Evolutionary conservation across 2,888 invertebrate genomes (phyloP).

Genomic region (Metalampra italica): DNA sequence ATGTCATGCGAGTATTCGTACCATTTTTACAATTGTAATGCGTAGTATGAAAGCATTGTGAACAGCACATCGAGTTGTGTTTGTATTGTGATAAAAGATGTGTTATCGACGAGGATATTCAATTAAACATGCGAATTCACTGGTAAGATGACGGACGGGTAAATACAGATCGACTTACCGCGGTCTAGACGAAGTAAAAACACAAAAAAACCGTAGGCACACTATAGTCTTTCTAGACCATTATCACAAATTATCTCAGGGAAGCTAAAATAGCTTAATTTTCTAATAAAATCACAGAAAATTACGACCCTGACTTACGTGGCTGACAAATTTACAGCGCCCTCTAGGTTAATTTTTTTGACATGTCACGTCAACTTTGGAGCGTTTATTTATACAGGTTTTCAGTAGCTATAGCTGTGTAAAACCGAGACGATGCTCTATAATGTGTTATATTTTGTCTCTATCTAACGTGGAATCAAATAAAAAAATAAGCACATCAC

Average conservation of each 20-base stretch:
- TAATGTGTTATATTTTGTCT: no score
- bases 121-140: conserved; percentile 71
- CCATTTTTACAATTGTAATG: conserved; percentile 2
- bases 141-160: conserved; percentile 57
- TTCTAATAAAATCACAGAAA: conserved; percentile 58
- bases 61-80: conserved; percentile 24
- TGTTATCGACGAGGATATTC: conserved; percentile 46
- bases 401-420: no score
- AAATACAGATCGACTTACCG: conserved; percentile 52
- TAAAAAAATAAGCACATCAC: no score
- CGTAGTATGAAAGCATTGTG: conserved; percentile 10
- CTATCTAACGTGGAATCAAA: no score
- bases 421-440: no score
- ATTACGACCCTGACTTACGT: conserved; percentile 77
- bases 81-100: conserved; percentile 47
- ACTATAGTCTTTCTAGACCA: conserved; percentile 53
- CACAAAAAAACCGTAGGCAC: conserved; percentile 48
- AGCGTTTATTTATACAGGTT: conserved; percentile 4
- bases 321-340: conserved; percentile 72
- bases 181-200: conserved; percentile 38
- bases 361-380: conserved; percentile 46
- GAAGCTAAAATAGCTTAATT: conserved; percentile 51
- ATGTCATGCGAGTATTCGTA: conserved; percentile 2
- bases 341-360: conserved; percentile 69
- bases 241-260: conserved; percentile 61